Base-by-base conservation (phyloP, 1,140 invertebrate genomes). In the Rhizoglyphus robini region DNA sequence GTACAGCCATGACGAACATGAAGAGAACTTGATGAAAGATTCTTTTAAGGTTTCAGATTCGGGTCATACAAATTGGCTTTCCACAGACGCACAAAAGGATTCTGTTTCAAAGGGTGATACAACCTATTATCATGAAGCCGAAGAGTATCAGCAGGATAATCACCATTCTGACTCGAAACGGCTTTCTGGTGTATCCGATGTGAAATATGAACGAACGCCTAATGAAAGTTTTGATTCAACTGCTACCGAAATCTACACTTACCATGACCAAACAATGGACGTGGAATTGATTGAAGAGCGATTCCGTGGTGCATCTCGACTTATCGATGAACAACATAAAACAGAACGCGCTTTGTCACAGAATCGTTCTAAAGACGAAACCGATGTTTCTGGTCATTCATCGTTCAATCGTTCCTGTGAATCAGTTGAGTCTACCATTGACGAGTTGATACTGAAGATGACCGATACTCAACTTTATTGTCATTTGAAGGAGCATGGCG, bases 271-370 rank as follows among this genome's bases (percentile, higher is more conserved):
- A 11, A 36, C 20, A 13, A 41, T 41, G 36, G 36, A 41, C 8
- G 63, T 64, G 18, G 27, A 31, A 34, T 29, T 64, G 3, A 30
- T 64, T 64, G 63, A 64, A 64, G 46, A 64, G 3, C 38, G 47
- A 49, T 51, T 2, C 27, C 4, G 31, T 13, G 54, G 46, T 23
- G 41, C 46, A 18, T 2, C 63, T n/a, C 11, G 30, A 25, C 11
- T 57, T 20, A 63, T 4, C 4, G 8, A 13, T 11, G 5, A 5
- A 3, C 20, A 58, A 13, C 5, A 27, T 8, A 3, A 58, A 41
- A 31, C 30, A 51, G 61, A 36, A 15, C 23, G 15, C 47, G 18
- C 15, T 11, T 13, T n/a, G 23, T 13, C 15, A 11, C 3, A 36
- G 20, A 25, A 13, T 58, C n/a, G n/a, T n/a, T 18, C 13, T n/a